Evolutionary conservation across 2,113 vertebrate genomes (phyloP), one percentile per base, ranked within the genome.

Genomic region (Oxyura jamaicensis): DNA sequence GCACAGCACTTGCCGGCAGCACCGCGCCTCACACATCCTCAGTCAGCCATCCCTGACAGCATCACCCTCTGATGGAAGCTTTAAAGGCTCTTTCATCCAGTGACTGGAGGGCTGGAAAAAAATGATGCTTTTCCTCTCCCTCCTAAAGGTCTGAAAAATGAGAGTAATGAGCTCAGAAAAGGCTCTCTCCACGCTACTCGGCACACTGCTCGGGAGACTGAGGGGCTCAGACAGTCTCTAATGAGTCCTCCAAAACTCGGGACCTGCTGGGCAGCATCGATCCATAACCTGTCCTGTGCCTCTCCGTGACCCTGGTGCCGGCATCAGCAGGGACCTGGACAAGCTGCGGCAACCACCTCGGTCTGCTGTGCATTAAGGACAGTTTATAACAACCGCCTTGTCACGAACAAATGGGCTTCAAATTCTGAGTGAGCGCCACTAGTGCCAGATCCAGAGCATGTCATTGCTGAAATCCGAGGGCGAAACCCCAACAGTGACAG

Each of bases 401-500:
- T 23, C 50, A 79, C 1, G 3, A 83, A 82, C 6, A 72, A 86
- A 62, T 26, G 65, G 20, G 28, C 35, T 91, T 92, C 88, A 74
- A 2, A 31, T 83, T 52, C 73, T 65, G 72, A 72, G 48, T 60
- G 36, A 31, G 29, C 35, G 52, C 28, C 46, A 55, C 13, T 42
- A 10, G 68, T 21, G 28, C 79, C 1, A 0, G 7, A 13, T 46
- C 10, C 2, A 13, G 41, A 15, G 19, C 80, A 25, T 79, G 79
- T 74, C 41, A 42, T 25, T 41, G 74, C 82, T 86, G 60, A 83
- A 88, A 88, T 59, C 41, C 9, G 23, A 6, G 26, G 68, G 65
- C 81, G 90, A 53, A 95, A 84, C 81, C 63, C 71, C 35, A 67
- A 46, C 81, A 23, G 68, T 86, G 91, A 77, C 92, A 93, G n/a